These are phyloP conservation scores for Menidia menidia DNA, from an alignment of 2,797 vertebrate genomes.

Conservation along the genomic window DNA sequence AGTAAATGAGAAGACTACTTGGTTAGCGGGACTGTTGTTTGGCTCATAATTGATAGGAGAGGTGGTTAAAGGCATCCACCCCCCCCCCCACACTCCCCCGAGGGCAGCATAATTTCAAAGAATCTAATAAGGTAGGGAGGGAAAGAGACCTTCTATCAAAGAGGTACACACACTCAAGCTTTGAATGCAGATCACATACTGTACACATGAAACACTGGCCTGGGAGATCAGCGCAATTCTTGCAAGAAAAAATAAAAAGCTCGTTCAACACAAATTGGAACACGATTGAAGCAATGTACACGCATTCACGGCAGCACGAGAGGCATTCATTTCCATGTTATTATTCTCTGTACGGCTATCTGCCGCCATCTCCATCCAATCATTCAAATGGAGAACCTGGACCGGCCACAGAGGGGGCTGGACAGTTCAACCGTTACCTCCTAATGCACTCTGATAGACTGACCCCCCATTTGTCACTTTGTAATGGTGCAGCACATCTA, in stretches of 20 bases:
- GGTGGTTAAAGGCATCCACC: conserved; percentile 75
- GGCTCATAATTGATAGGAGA: conserved; percentile 80
- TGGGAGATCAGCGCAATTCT: conserved; percentile 12
- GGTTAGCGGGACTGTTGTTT: conserved; percentile 75
- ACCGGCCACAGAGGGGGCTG: conserved; percentile 51
- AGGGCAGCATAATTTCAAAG: conserved; percentile 73
- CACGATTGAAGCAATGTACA: conserved; percentile 19
- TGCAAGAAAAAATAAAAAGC: not conserved
- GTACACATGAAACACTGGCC: conserved; percentile 22
- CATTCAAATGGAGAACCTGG: conserved; percentile 45
- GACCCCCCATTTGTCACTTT: conserved; percentile 13
- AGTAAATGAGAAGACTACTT: conserved; percentile 81
- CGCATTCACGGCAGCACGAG: conserved; percentile 22
- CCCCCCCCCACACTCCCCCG: conserved; percentile 21
- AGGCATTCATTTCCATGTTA: conserved; percentile 37
- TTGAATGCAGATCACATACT: conserved; percentile 57
- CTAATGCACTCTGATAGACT: conserved; percentile 40
- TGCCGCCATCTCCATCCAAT: conserved; percentile 55
- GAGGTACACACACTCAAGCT: conserved; percentile 31
- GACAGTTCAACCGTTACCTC: conserved; percentile 36
- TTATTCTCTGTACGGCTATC: conserved; percentile 57
- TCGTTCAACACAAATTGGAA: conserved; percentile 13
- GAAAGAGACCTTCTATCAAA: conserved; percentile 51
- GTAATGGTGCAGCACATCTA: not conserved
- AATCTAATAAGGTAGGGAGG: conserved; percentile 65